Conservation (phyloP, 2,797 vertebrate species). For the Enteromius trimaculatus region DNA sequence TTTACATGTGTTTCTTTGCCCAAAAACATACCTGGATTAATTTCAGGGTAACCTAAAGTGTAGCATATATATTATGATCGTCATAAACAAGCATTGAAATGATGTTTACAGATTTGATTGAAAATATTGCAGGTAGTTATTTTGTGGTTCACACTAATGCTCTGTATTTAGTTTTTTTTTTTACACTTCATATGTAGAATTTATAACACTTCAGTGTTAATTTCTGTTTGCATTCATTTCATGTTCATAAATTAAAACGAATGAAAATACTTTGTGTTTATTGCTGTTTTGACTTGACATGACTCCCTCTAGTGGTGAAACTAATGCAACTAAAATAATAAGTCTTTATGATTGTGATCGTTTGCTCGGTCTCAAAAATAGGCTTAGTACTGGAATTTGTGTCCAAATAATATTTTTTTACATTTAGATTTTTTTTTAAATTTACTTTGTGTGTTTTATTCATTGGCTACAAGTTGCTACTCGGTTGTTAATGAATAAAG, state of each 20-base stretch:
- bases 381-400: neutral
- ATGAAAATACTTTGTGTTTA: neutral
- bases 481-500: neutral
- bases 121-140: neutral
- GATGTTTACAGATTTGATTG: neutral
- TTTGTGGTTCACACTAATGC: conserved; percentile 7
- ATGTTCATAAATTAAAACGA: conserved; percentile 25
- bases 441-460: neutral
- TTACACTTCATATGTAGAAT: neutral
- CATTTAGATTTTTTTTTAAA: neutral
- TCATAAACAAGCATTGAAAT: neutral
- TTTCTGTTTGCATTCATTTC: conserved; percentile 10
- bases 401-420: neutral
- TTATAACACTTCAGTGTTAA: neutral
- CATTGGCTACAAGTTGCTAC: neutral
- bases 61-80: neutral
- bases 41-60: neutral
- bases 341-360: neutral
- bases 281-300: neutral
- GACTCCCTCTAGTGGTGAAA: neutral
- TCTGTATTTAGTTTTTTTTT: neutral
- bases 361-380: neutral
- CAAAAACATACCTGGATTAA: neutral
- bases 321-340: neutral
- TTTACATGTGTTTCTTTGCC: neutral